phyloP scores from a whole-genome alignment of 2,797 vertebrate genomes.

The Silurus aristotelis region DNA sequence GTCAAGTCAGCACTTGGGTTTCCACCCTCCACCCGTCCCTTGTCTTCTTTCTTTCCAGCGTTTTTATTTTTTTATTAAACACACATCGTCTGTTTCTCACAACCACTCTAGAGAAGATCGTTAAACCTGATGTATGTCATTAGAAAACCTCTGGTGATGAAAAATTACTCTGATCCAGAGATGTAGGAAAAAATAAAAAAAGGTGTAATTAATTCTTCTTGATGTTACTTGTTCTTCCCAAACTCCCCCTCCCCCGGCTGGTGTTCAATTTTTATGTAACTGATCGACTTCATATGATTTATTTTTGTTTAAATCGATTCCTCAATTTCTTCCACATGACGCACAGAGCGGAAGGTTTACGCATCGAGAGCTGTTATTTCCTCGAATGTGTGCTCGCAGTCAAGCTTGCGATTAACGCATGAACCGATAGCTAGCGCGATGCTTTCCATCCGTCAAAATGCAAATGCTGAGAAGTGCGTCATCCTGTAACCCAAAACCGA shows the following conservation, averaged over 20 bases:
- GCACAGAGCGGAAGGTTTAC: slow-evolving; percentile 51
- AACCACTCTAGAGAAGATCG: background rate
- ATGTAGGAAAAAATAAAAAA: background rate
- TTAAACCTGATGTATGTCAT: background rate
- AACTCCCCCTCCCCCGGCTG: background rate
- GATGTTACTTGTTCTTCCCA: background rate
- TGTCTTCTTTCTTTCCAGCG: slow-evolving; percentile 31
- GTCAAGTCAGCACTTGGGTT: slow-evolving; percentile 56
- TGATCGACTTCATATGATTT: background rate
- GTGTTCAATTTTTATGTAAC: slow-evolving; percentile 2
- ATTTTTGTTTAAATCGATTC: background rate
- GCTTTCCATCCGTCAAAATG: background rate
- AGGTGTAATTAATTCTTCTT: background rate
- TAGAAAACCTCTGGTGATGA: background rate
- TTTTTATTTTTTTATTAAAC: slow-evolving; percentile 34
- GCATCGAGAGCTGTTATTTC: slow-evolving; percentile 3
- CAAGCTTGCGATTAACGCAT: background rate
- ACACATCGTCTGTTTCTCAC: background rate
- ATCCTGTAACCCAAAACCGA: slow-evolving; percentile 1
- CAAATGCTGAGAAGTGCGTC: slow-evolving; percentile 17
- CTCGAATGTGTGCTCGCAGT: background rate
- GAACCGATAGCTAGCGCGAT: background rate
- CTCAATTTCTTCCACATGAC: slow-evolving; percentile 12
- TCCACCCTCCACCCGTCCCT: slow-evolving; percentile 47
- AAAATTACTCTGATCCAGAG: background rate